Base-by-base conservation (phyloP, 1,140 invertebrate species). In the Tetraneura akinire region DNA sequence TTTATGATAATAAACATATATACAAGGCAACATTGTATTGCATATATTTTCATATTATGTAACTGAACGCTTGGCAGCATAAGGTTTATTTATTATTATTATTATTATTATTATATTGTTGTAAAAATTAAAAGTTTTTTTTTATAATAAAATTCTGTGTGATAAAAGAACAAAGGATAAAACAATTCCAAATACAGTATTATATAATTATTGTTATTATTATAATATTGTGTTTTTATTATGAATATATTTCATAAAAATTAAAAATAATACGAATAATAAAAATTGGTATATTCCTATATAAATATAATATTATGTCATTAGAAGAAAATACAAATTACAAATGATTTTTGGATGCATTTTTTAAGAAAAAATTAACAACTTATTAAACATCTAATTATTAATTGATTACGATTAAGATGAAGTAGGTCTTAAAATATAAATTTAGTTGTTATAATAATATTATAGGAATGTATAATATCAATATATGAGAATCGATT, bases 71-170 rank as follows among this genome's bases (percentile, higher is more conserved):
- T 53, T 53, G 6, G 21, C 8, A 18, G 51, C 8, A 10, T 42
- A 18, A 42, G n/a, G n/a, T n/a, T n/a, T n/a, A n/a, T n/a, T n/a
- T 66, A 37, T 42, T 66, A 42, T n/a, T n/a, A n/a, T n/a, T n/a
- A n/a, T n/a, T n/a, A n/a, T n/a, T 66, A 11, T 29, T 37, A 37
- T 37, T 37, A 18, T 18, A 18, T n/a, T 10, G 14, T 23, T 42
- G n/a, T 66, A 66, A 23, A 68, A 68, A 45, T n/a, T 21, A 47
- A 68, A 66, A 66, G n/a, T n/a, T 66, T 32, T 18, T 68, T 14
- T 26, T 47, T 1, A 68, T 8, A 45, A 45, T 45, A 66, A 47
- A 47, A 23, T 45, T 66, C 11, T 45, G 9, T 45, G 21, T 8
- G 16, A 68, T 45, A 21, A 68, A 66, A 57, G 8, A 23, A 57